phyloP scores from a whole-genome alignment of 2,113 vertebrate genomes.

The Struthidea cinerea region DNA sequence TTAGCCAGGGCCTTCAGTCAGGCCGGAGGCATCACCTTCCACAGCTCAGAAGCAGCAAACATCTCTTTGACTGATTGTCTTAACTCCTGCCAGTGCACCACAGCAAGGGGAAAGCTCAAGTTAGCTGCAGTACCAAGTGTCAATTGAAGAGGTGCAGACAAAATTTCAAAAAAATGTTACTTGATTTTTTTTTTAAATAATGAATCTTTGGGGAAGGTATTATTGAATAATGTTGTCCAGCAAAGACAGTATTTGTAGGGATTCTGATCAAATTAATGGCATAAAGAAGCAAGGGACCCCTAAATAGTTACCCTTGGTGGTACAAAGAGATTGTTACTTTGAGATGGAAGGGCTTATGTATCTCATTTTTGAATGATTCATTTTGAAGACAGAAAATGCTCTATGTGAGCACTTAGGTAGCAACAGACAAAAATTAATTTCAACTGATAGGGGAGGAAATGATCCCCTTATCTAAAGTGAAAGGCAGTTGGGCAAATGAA shows the following conservation, averaged over 20 bases:
- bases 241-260: neutral
- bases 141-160: neutral
- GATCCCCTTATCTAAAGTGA: neutral
- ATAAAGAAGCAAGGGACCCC: neutral
- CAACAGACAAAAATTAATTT: neutral
- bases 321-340: neutral
- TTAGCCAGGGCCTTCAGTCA: neutral
- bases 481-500: neutral
- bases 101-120: neutral
- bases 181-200: neutral
- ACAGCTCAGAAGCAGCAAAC: neutral
- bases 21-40: neutral
- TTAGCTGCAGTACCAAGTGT: neutral
- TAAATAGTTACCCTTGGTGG: neutral
- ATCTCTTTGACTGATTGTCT: neutral
- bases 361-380: neutral
- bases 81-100: neutral
- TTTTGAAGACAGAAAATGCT: neutral
- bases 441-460: neutral
- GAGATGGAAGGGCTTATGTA: neutral
- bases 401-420: neutral
- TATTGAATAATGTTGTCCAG: neutral
- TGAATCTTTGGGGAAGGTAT: rapidly evolving
- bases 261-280: neutral
- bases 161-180: neutral